Evolutionary conservation across 2,797 vertebrate genomes (phyloP).

Genomic region (Eupleurogrammus muticus): DNA sequence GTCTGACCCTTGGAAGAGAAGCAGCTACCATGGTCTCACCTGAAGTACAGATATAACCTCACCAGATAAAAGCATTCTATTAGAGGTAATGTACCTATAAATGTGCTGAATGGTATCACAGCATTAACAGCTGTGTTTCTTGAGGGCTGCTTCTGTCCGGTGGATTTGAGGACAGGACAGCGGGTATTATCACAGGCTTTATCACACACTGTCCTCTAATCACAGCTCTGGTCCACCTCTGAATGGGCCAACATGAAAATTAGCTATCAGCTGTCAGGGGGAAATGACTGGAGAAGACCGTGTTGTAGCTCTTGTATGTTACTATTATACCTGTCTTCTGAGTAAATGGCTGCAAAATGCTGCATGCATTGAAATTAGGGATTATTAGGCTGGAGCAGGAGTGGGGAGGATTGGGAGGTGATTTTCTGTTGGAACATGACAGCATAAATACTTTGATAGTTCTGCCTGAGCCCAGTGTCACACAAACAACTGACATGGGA

Average conservation of each 20-base stretch:
- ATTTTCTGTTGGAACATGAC: conserved; percentile 71
- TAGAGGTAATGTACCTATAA: not conserved
- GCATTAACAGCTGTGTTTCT: conserved; percentile 16
- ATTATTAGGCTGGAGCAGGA: conserved; percentile 63
- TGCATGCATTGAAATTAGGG: conserved; percentile 63
- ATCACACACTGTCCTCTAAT: conserved; percentile 63
- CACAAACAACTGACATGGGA: conserved; percentile 70
- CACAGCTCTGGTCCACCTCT: conserved; percentile 61
- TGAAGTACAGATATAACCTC: not conserved
- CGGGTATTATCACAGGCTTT: conserved; percentile 59
- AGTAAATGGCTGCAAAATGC: conserved; percentile 66
- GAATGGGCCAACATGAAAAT: conserved; percentile 72
- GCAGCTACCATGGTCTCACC: too few relatives aligned
- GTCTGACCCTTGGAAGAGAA: too few relatives aligned
- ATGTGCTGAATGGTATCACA: conserved; percentile 6
- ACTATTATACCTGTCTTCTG: conserved; percentile 69
- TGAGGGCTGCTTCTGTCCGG: conserved; percentile 17
- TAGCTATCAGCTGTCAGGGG: conserved; percentile 73
- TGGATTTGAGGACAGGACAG: conserved; percentile 59
- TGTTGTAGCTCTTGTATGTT: conserved; percentile 57
- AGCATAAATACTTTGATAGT: conserved; percentile 78
- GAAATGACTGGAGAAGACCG: conserved; percentile 67
- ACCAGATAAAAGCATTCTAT: not conserved
- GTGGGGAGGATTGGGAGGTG: conserved; percentile 45
- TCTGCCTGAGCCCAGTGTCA: conserved; percentile 51